Conservation (phyloP, 1,140 invertebrate species). For the Bathynomus jamesi region DNA sequence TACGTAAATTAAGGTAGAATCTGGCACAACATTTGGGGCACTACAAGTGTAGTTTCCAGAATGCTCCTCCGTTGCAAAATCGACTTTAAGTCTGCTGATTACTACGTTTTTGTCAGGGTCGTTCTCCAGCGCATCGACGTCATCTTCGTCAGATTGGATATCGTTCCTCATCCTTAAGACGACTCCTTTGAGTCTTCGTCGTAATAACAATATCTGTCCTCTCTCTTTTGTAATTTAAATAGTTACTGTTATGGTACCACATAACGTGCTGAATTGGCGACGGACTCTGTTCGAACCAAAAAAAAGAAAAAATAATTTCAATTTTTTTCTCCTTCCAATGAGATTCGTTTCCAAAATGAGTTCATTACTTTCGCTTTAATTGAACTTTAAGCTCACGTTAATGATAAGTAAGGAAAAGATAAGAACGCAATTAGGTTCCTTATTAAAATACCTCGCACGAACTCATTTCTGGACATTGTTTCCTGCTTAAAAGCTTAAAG, state of each 20-base stretch:
- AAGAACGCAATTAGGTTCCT: no score
- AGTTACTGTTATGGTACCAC: conserved; percentile 72
- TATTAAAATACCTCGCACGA: no score
- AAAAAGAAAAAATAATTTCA: no score
- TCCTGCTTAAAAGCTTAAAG: no score
- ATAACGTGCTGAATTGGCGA: conserved; percentile 45
- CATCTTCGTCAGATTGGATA: background rate
- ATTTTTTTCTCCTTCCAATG: no score
- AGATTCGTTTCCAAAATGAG: no score
- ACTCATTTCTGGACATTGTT: no score
- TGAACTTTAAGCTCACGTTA: no score
- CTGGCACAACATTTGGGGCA: conserved; percentile 22
- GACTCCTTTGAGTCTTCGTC: conserved; percentile 13
- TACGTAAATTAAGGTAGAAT: conserved; percentile 28
- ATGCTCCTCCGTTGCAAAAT: conserved; percentile 21
- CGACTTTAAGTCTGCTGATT: background rate
- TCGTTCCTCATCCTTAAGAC: background rate
- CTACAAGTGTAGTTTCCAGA: conserved; percentile 34
- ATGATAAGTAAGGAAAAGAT: no score
- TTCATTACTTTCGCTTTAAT: no score
- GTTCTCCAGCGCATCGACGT: background rate
- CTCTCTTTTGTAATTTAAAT: conserved; percentile 83
- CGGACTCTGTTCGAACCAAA: conserved; percentile 41
- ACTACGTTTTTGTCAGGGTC: background rate
- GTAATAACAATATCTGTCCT: conserved; percentile 68